Base-by-base conservation (phyloP, 23 tunicate species). In the Styela plicata region DNA sequence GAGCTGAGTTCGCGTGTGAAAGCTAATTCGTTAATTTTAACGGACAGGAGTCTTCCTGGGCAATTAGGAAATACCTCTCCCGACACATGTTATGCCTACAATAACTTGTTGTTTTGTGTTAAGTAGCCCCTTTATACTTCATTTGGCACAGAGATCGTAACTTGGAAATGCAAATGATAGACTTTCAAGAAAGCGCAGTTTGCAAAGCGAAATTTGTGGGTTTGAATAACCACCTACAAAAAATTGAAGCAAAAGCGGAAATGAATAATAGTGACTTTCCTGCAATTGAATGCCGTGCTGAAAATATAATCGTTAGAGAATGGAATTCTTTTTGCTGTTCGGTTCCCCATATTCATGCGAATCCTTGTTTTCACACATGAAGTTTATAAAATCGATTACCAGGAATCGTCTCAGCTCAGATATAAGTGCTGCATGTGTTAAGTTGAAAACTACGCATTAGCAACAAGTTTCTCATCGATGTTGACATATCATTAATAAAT, bases 131-230 rank as follows among this genome's bases (percentile, higher is more conserved):
- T n/a, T n/a, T n/a, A n/a, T n/a, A n/a, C n/a, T 66, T 66, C 71
- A 17, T 5, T 5, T 66, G 31, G 31, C 71, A 5, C 16, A 44
- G 13, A 5, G 10, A 5, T 7, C 10, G 10, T 13, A 44, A 79
- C 24, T 79, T 79, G 83, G 83, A 79, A 79, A 79, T 79, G 83
- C 17, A 73, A 36, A 75, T 75, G 80, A 79, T 79, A 79, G 83
- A 63, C 83, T 79, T 76, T 24, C 83, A 79, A 63, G 83, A 79
- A 79, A 79, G 57, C 26, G 73, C 73, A 7, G 21, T 69, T 79
- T 79, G 63, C 73, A 31, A 79, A 79, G 62, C 63, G 64, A 63
- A 22, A 28, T 79, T 79, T 63, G 20, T 57, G 73, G 44, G 24
- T 63, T 62, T 23, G 62, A 75, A 34, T 10, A 37, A 35, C 64